Conservation (phyloP, 30 jellyfish, hydroid and myxozoan species). For the Nemopilema nomurai region DNA sequence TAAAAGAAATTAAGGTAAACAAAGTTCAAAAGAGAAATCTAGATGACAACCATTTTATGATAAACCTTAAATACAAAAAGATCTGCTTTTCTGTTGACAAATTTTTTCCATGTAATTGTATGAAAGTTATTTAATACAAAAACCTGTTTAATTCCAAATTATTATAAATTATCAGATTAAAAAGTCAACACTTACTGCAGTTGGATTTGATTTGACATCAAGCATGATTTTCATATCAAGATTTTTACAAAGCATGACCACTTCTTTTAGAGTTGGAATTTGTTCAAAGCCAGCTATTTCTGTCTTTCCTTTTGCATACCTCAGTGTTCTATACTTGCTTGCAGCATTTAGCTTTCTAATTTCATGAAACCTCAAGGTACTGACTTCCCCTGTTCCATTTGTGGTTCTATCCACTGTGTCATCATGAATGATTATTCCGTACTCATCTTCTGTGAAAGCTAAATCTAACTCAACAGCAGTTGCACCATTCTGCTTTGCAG, state of each 20-base stretch:
- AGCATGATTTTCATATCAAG: conserved; percentile 68
- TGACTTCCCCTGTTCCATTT: conserved; percentile 71
- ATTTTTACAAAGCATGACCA: conserved; percentile 70
- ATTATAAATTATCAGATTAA: not conserved
- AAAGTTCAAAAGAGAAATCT: too few relatives aligned
- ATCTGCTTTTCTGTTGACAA: too few relatives aligned
- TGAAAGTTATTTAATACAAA: too few relatives aligned
- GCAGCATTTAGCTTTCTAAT: conserved; percentile 84
- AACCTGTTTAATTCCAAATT: not conserved
- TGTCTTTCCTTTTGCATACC: conserved; percentile 5
- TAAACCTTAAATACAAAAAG: too few relatives aligned
- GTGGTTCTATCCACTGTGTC: conserved; percentile 90
- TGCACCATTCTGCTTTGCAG: conserved; percentile 86
- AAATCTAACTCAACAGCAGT: conserved; percentile 91
- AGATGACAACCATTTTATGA: too few relatives aligned
- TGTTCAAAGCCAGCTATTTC: conserved; percentile 52
- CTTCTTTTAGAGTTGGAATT: conserved; percentile 86
- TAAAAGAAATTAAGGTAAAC: too few relatives aligned
- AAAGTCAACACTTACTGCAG: conserved; percentile 26
- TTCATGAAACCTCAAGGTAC: conserved; percentile 49
- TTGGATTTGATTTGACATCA: conserved; percentile 79
- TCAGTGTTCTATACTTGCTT: conserved; percentile 15
- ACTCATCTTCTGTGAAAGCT: conserved; percentile 81
- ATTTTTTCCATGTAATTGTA: too few relatives aligned
- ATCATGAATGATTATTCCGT: conserved; percentile 75